Conservation (phyloP, 2,113 vertebrate species). For the Onychostruthus taczanowskii region DNA sequence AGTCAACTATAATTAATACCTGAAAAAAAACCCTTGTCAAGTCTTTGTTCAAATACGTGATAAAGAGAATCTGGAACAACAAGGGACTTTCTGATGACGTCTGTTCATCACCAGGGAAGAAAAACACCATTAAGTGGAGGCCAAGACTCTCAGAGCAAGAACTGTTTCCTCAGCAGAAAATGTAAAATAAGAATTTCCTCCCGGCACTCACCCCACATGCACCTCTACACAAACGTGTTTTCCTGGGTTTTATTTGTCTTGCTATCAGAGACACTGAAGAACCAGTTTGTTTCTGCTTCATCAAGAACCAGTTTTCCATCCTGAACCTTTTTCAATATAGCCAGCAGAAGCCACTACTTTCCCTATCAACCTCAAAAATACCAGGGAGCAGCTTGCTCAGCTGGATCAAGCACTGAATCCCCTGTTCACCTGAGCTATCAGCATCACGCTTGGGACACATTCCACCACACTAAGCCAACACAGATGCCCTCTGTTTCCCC, state of each 20-base stretch:
- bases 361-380: not conserved
- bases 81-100: conserved; percentile 15
- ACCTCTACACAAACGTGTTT: not conserved
- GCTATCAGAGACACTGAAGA: not conserved
- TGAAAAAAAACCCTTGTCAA: not conserved
- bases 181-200: not conserved
- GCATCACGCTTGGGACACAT: not conserved
- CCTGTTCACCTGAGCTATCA: not conserved
- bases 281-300: not conserved
- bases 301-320: not conserved
- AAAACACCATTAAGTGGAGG: not conserved
- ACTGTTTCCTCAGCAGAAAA: not conserved
- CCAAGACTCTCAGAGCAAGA: not conserved
- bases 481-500: not conserved
- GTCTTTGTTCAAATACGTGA: conserved; percentile 9
- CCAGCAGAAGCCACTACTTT: not conserved
- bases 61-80: conserved; percentile 36
- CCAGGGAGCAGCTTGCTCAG: not conserved
- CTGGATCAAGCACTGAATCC: not conserved
- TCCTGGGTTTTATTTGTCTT: not conserved
- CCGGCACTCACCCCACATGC: not conserved
- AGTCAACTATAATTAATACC: conserved; percentile 49
- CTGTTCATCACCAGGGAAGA: not conserved
- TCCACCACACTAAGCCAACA: not conserved
- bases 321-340: not conserved